phyloP scores from a whole-genome alignment of 2,113 vertebrate genomes.

The Tragelaphus imberbis region DNA sequence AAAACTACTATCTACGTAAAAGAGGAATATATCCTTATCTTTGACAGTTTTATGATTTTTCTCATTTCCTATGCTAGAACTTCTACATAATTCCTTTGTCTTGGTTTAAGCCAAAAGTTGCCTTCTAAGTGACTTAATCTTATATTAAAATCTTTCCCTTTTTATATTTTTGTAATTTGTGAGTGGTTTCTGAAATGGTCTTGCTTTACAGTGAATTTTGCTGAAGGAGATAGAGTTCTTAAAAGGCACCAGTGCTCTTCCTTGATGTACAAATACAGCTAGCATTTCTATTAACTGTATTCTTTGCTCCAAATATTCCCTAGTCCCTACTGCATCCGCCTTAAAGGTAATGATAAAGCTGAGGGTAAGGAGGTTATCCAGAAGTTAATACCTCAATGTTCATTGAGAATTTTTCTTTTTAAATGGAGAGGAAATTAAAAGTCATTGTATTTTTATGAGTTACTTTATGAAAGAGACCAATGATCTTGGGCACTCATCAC shows the following conservation, averaged over 20 bases:
- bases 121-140: not conserved
- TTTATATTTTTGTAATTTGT: not conserved
- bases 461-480: not conserved
- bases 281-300: not conserved
- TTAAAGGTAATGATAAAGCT: not conserved
- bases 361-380: not conserved
- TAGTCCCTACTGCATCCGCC: not conserved
- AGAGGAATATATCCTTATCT: not conserved
- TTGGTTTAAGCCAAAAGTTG: not conserved
- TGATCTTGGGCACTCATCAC: not conserved
- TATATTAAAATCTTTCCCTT: not conserved
- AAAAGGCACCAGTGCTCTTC: not conserved
- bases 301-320: not conserved
- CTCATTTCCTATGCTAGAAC: not conserved
- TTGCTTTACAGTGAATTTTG: not conserved
- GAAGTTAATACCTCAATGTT: not conserved
- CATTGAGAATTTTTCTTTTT: not conserved
- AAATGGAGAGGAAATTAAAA: not conserved
- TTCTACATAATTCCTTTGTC: not conserved
- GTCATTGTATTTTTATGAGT: not conserved
- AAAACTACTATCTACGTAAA: not conserved
- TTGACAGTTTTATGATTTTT: conserved; percentile 17
- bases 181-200: not conserved
- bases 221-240: not conserved
- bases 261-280: not conserved